These are phyloP conservation scores for Tipula confusa DNA, from an alignment of 2,888 invertebrate genomes.

Conservation along the genomic window DNA sequence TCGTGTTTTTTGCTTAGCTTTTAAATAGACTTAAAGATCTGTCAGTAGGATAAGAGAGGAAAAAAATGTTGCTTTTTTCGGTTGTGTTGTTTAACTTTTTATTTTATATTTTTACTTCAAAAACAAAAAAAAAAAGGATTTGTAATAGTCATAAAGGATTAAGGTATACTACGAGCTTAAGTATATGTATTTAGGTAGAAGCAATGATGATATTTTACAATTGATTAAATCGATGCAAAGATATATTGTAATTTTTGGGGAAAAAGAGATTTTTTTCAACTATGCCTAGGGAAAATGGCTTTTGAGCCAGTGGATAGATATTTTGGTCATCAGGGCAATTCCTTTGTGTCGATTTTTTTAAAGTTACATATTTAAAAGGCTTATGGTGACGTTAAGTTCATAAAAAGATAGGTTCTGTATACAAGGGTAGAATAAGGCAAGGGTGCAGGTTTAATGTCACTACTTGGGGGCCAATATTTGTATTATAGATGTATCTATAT, in stretches of 20 bases:
- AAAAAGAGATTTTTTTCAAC: not conserved
- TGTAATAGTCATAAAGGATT: conserved; percentile 16
- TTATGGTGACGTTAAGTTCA: no score
- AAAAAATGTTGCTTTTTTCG: not conserved
- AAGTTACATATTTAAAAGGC: no score
- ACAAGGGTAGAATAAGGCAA: no score
- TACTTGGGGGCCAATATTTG: no score
- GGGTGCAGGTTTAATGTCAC: no score
- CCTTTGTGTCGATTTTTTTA: no score
- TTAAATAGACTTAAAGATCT: conserved; percentile 1
- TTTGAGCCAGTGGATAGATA: no score
- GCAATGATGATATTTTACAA: not conserved
- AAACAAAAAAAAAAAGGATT: not conserved
- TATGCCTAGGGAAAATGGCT: no score
- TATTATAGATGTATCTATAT: no score
- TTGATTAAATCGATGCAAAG: not conserved
- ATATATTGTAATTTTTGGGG: not conserved
- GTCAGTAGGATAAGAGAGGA: not conserved
- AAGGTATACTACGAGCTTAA: not conserved
- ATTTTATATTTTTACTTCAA: not conserved
- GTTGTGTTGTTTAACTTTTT: not conserved
- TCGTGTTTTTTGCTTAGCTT: not conserved
- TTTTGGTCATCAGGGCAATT: no score
- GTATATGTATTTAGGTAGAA: not conserved
- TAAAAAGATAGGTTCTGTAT: no score